Conservation (phyloP, 2,888 invertebrate species). For the Dryococelus australis region DNA sequence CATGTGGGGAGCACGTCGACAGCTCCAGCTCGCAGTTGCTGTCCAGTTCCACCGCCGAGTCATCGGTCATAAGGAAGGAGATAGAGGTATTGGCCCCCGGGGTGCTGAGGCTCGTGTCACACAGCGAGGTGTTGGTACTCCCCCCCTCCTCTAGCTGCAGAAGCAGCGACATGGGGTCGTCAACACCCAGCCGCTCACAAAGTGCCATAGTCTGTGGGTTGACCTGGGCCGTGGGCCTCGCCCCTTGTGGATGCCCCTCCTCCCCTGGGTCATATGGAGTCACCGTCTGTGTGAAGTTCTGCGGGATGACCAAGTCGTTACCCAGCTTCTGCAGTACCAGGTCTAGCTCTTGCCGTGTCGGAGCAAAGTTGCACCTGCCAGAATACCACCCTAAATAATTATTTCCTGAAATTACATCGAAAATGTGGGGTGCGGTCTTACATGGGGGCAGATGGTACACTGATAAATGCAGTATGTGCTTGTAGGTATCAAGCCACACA, state of each 20-base stretch:
- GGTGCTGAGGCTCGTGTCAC: slow-evolving; percentile 26
- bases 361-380: slow-evolving; percentile 74
- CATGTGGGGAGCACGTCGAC: background rate
- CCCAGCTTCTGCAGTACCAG: slow-evolving; percentile 70
- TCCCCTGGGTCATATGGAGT: slow-evolving; percentile 65
- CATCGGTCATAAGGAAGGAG: slow-evolving; percentile 29
- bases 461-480: too few relatives aligned
- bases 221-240: slow-evolving; percentile 66
- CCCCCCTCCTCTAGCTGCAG: slow-evolving; percentile 46
- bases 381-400: background rate
- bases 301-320: slow-evolving; percentile 73
- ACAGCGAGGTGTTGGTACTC: slow-evolving; percentile 26
- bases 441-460: too few relatives aligned
- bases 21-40: slow-evolving; percentile 25
- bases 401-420: background rate
- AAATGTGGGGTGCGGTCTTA: too few relatives aligned
- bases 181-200: slow-evolving; percentile 68
- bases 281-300: slow-evolving; percentile 81
- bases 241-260: slow-evolving; percentile 64
- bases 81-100: slow-evolving; percentile 35
- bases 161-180: slow-evolving; percentile 79
- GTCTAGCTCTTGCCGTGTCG: slow-evolving; percentile 76
- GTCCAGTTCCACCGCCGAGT: background rate
- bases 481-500: too few relatives aligned
- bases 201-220: slow-evolving; percentile 62